Evolutionary conservation across 2,888 invertebrate genomes (phyloP).

Genomic region (Eilema caniola): DNA sequence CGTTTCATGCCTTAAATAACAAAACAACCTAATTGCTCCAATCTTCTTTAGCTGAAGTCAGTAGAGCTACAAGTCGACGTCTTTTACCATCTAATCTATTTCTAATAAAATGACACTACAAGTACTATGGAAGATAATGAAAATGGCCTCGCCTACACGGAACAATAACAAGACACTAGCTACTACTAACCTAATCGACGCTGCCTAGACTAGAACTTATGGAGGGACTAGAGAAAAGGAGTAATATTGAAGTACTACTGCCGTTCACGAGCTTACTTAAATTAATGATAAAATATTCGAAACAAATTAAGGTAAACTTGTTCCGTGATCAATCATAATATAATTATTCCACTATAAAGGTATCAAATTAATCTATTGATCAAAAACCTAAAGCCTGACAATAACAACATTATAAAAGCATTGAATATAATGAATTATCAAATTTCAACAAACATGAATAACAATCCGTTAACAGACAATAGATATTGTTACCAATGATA

Average conservation of each 20-base stretch:
- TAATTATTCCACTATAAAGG: not conserved
- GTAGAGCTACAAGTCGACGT: constrained; percentile 48
- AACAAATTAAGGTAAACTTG: not conserved
- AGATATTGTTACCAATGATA: constrained; percentile 29
- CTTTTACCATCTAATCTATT: constrained; percentile 62
- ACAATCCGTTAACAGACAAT: constrained; percentile 35
- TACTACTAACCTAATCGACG: constrained; percentile 45
- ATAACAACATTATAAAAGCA: constrained; percentile 13
- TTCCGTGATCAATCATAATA: not conserved
- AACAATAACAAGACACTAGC: constrained; percentile 71
- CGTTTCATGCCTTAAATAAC: not conserved
- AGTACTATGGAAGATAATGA: constrained; percentile 77
- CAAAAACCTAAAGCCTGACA: constrained; percentile 28
- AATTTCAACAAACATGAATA: constrained; percentile 27
- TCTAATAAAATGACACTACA: constrained; percentile 75
- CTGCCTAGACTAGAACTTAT: constrained; percentile 71
- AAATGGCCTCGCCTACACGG: constrained; percentile 78
- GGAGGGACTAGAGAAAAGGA: constrained; percentile 81
- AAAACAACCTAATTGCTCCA: constrained; percentile 15
- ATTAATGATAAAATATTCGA: constrained; percentile 18
- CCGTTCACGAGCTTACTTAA: constrained; percentile 43
- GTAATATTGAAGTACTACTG: constrained; percentile 62
- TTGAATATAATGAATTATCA: constrained; percentile 9
- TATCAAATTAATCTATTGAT: constrained; percentile 5
- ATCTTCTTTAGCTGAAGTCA: constrained; percentile 25